A percentile compares a stretch with the other conserved stretches of the same genome.
phyloP scores from a whole-genome alignment of 2,113 vertebrate genomes.

The Guaruba guarouba region DNA sequence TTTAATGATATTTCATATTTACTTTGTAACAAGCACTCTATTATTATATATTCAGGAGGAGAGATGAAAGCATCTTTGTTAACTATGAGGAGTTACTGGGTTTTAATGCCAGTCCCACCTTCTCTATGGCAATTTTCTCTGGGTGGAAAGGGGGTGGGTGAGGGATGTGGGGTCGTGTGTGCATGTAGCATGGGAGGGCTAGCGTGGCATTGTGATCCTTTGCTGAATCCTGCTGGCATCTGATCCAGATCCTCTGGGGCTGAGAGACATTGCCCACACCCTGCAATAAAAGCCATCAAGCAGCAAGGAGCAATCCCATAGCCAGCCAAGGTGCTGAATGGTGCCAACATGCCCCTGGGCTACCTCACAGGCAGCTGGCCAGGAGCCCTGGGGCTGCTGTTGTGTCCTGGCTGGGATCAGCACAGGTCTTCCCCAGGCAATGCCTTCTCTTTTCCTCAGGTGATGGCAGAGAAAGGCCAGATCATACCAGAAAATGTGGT shows the following conservation, averaged over 20 bases:
- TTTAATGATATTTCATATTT: background rate
- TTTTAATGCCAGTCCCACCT: background rate
- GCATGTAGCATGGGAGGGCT: background rate
- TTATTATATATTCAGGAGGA: background rate
- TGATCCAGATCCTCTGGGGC: background rate
- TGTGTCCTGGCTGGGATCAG: background rate
- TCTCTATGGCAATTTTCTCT: background rate
- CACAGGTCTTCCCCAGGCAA: background rate
- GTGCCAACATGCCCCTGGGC: background rate
- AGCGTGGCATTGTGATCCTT: background rate
- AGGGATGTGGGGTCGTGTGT: background rate
- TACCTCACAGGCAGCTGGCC: accelerated
- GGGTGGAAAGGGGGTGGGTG: background rate
- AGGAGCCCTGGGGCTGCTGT: background rate
- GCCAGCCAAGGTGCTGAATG: too few species aligned
- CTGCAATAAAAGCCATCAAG: background rate
- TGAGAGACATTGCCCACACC: background rate
- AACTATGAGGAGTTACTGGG: background rate
- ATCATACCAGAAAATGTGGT: background rate
- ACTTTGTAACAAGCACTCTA: background rate
- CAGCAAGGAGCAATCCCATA: background rate
- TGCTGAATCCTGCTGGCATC: background rate
- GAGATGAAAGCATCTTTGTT: background rate
- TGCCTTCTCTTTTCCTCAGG: background rate
- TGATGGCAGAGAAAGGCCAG: background rate